phyloP scores from a whole-genome alignment of 23 tunicate species.

The Phallusia fumigata region DNA sequence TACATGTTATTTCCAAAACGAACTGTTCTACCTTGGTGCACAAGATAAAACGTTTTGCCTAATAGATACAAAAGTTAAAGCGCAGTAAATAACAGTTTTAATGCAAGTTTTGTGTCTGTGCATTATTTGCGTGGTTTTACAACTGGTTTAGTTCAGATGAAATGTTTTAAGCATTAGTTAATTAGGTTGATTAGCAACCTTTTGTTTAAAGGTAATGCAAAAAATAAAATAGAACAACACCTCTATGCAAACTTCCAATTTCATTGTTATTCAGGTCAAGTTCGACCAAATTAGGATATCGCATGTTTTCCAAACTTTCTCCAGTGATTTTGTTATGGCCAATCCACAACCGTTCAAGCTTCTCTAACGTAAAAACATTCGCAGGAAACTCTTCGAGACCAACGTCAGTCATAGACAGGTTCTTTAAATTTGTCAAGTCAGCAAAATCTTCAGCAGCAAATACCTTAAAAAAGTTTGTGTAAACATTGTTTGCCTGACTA shows the following conservation, averaged over 20 bases:
- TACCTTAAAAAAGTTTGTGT: conserved; percentile 14
- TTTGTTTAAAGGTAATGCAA: no score
- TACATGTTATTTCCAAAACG: no score
- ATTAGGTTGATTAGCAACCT: no score
- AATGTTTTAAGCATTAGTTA: no score
- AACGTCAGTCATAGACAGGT: conserved; percentile 45
- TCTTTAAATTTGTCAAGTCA: conserved; percentile 27
- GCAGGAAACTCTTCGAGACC: conserved; percentile 39
- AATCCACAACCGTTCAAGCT: conserved; percentile 43
- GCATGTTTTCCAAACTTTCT: conserved; percentile 25
- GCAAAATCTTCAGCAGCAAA: conserved; percentile 47
- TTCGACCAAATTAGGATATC: conserved; percentile 31
- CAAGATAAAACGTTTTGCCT: no score
- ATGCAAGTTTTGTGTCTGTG: no score
- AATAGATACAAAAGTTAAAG: no score
- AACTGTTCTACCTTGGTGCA: no score
- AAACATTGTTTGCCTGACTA: background rate
- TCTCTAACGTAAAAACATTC: conserved; percentile 26
- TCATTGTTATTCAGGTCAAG: conserved; percentile 38
- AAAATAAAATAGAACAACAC: background rate
- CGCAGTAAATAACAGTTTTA: no score
- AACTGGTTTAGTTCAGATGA: no score
- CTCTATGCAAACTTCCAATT: conserved; percentile 21
- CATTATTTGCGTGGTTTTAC: no score
- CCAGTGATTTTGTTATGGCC: conserved; percentile 39